Evolutionary conservation across 1,140 invertebrate species (phyloP).

Genomic region (Caenorhabditis tropicalis): DNA sequence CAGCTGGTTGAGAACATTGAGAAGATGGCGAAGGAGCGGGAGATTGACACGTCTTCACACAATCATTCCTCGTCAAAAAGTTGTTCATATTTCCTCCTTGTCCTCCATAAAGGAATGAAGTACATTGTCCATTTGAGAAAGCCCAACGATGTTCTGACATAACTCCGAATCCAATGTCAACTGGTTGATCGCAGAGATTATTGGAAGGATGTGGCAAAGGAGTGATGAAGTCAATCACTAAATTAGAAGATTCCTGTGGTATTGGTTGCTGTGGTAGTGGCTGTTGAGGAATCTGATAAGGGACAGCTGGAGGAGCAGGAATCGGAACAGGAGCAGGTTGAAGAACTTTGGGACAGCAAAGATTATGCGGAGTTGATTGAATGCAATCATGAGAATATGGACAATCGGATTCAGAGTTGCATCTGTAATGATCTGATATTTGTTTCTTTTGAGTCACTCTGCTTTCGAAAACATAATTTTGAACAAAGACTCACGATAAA

Average conservation of each 20-base stretch:
- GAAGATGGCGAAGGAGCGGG: conserved; percentile 30
- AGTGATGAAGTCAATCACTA: background rate
- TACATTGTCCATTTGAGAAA: conserved; percentile 44
- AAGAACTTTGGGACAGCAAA: background rate
- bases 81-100: conserved; percentile 59
- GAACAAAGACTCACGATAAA: background rate
- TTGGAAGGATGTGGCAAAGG: background rate
- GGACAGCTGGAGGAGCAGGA: background rate
- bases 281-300: background rate
- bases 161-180: conserved; percentile 41
- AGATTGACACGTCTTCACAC: conserved; percentile 54
- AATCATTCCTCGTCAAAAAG: conserved; percentile 55
- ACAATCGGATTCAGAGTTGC: background rate
- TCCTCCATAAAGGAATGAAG: conserved; percentile 56
- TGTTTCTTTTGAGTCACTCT: background rate
- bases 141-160: conserved; percentile 51
- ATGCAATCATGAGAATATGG: conserved; percentile 12
- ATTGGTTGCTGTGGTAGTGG: too few species aligned
- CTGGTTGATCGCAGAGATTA: conserved; percentile 43
- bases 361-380: conserved; percentile 22
- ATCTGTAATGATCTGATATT: background rate
- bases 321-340: background rate
- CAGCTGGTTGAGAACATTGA: conserved; percentile 53
- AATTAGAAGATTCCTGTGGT: background rate
- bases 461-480: background rate